Conservation (phyloP, 2,113 vertebrate species). For the Nibea coibor region DNA sequence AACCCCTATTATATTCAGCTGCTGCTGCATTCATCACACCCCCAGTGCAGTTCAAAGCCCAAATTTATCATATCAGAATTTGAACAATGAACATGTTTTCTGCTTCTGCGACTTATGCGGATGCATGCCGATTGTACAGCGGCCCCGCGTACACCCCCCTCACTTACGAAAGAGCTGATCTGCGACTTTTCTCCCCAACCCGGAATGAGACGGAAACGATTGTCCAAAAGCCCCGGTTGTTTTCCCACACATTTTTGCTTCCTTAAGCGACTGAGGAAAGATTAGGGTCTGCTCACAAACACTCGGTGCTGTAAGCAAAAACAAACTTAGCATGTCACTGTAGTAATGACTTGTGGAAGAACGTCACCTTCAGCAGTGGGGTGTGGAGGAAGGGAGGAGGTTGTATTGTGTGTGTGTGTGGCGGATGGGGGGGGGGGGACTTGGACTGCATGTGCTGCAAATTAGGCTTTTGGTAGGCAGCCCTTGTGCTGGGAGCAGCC, state of each 20-base stretch:
- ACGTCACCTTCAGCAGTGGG: constrained; percentile 58
- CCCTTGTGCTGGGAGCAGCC: constrained; percentile 35
- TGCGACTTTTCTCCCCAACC: constrained; percentile 46
- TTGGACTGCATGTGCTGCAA: constrained; percentile 70
- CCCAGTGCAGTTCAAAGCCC: background rate
- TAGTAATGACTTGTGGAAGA: constrained; percentile 69
- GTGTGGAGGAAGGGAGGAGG: constrained; percentile 46
- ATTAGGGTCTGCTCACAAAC: constrained; percentile 42
- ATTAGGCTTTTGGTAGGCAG: constrained; percentile 65
- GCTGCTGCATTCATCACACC: constrained; percentile 27
- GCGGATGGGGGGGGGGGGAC: constrained; percentile 26
- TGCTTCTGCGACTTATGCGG: background rate
- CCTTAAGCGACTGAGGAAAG: constrained; percentile 49
- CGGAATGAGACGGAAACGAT: constrained; percentile 59
- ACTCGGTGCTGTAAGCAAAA: constrained; percentile 55
- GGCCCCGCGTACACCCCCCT: background rate
- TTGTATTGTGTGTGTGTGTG: constrained; percentile 5
- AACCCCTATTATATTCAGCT: constrained; percentile 4
- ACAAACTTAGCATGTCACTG: constrained; percentile 64
- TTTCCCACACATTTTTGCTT: constrained; percentile 48
- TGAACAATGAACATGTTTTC: background rate
- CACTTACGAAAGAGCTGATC: constrained; percentile 40
- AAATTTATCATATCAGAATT: background rate
- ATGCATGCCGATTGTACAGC: background rate
- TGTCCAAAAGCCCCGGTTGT: constrained; percentile 42